These are phyloP conservation scores for Asbolus verrucosus DNA, from an alignment of 1,140 invertebrate genomes.

Conservation along the genomic window DNA sequence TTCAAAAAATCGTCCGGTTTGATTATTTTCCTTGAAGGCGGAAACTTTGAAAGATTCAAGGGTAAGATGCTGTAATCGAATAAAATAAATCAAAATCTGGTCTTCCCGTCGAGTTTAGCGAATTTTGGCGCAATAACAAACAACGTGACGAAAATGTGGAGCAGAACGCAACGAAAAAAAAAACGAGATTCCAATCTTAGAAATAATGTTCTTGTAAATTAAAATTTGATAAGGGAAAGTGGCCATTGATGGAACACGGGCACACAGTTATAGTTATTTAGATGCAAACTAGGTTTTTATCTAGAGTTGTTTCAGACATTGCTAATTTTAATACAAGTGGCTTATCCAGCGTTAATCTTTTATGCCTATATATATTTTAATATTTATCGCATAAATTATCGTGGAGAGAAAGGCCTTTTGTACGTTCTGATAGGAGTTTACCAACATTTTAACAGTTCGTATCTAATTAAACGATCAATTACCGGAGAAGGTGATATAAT, in stretches of 20 bases:
- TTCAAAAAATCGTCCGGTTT: too few relatives aligned
- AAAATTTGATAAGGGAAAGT: not conserved
- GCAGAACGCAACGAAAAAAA: too few relatives aligned
- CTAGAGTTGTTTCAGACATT: conserved; percentile 29
- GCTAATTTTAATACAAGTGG: conserved; percentile 24
- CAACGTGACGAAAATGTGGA: too few relatives aligned
- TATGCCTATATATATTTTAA: conserved; percentile 24
- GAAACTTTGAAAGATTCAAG: too few relatives aligned
- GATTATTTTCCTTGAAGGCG: too few relatives aligned
- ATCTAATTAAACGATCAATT: conserved; percentile 25
- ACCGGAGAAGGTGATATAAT: conserved; percentile 9
- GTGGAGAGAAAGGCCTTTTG: conserved; percentile 6
- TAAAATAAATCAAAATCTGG: too few relatives aligned
- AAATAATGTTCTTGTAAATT: conserved; percentile 1
- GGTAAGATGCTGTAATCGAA: too few relatives aligned
- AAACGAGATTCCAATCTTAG: conserved; percentile 8
- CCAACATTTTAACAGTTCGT: conserved; percentile 5
- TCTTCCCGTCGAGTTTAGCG: too few relatives aligned
- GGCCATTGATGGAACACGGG: not conserved
- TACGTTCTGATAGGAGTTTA: not conserved
- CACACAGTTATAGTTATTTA: conserved; percentile 36
- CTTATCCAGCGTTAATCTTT: conserved; percentile 7
- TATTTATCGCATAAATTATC: conserved; percentile 18
- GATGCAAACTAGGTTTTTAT: conserved; percentile 29
- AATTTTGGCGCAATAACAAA: not conserved